Evolutionary conservation across 2,113 vertebrate genomes (phyloP).

Genomic region (Craseonycteris thonglongyai): DNA sequence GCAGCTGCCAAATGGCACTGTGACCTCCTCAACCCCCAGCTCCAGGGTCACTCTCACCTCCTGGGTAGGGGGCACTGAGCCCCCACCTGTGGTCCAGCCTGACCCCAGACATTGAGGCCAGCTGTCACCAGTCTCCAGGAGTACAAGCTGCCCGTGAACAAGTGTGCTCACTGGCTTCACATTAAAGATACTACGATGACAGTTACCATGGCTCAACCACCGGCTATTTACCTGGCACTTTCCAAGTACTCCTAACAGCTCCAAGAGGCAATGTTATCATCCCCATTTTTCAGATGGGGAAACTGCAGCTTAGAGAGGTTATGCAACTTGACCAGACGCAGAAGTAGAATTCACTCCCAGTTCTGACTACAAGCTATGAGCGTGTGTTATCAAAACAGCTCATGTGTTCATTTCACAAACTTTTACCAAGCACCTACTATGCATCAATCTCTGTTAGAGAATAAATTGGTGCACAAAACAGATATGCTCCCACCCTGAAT

Average conservation of each 20-base stretch:
- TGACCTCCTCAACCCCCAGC: conserved; percentile 34
- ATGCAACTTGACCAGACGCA: background rate
- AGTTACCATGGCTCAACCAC: background rate
- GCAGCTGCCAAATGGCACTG: conserved; percentile 35
- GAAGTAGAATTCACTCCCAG: background rate
- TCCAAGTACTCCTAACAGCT: background rate
- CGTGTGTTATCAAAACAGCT: background rate
- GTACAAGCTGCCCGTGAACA: background rate
- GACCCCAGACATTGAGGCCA: conserved; percentile 28
- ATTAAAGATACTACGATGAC: background rate
- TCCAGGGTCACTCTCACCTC: background rate
- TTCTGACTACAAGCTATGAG: background rate
- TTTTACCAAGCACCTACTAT: background rate
- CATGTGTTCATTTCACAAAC: background rate
- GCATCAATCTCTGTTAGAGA: background rate
- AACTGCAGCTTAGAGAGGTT: background rate
- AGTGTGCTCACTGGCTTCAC: background rate
- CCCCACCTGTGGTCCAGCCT: conserved; percentile 22
- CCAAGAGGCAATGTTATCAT: background rate
- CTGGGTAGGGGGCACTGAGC: background rate
- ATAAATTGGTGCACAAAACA: background rate
- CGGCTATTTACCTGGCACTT: background rate
- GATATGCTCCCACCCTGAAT: background rate
- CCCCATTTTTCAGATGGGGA: background rate
- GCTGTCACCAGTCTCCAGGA: background rate